phyloP scores from a whole-genome alignment of 2,113 vertebrate genomes.

The Pavo muticus region DNA sequence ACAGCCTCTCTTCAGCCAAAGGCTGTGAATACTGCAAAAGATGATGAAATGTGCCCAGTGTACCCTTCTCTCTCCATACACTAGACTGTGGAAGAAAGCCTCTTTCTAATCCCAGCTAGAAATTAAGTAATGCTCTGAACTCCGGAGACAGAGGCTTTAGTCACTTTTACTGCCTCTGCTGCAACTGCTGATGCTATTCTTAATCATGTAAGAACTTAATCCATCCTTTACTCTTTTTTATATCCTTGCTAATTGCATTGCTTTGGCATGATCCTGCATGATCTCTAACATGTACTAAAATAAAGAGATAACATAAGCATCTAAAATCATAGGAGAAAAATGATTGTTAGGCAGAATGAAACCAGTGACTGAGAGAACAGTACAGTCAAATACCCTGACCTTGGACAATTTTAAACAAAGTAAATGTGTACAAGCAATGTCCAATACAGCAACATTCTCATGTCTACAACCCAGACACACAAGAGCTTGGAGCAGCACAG shows the following conservation, averaged over 20 bases:
- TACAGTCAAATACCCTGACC: background rate
- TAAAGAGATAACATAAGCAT: background rate
- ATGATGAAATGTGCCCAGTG: background rate
- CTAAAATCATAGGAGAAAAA: background rate
- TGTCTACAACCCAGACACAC: background rate
- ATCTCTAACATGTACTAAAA: background rate
- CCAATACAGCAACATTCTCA: background rate
- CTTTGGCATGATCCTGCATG: background rate
- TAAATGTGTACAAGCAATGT: background rate
- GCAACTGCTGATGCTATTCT: conserved; percentile 10
- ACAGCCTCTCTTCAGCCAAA: background rate
- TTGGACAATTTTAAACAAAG: background rate
- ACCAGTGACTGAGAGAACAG: background rate
- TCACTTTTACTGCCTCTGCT: background rate
- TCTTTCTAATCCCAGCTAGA: conserved; percentile 21
- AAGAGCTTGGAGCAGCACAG: background rate
- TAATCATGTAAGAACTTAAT: conserved; percentile 45
- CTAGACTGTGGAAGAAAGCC: background rate
- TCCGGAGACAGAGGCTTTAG: background rate
- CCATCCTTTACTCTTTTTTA: conserved; percentile 23
- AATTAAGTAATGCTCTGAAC: background rate
- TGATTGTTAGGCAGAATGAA: background rate
- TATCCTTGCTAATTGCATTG: background rate
- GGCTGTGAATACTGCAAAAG: background rate
- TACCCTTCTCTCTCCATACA: background rate